phyloP scores from a whole-genome alignment of 2,888 invertebrate genomes.

The Sphecodes monilicornis region DNA sequence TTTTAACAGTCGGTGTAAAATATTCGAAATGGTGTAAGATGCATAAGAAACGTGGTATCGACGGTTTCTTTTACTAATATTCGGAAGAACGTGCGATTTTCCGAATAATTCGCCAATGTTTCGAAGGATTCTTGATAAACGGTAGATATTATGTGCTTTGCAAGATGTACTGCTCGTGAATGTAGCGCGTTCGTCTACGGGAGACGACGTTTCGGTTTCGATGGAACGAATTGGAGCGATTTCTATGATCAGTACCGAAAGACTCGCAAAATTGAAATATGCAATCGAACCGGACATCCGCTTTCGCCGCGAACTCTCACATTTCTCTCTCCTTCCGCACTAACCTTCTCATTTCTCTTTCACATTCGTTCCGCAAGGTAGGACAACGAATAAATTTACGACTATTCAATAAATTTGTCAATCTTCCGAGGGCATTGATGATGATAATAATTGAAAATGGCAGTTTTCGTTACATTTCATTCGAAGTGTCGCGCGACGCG shows the following conservation, averaged over 20 bases:
- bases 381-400: conserved; percentile 44
- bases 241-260: conserved; percentile 48
- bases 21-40: not conserved
- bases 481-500: conserved; percentile 35
- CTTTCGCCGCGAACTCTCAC: conserved; percentile 46
- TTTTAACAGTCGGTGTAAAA: not conserved
- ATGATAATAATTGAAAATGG: conserved; percentile 48
- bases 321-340: conserved; percentile 19
- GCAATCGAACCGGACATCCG: conserved; percentile 59
- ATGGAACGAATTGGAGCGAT: conserved; percentile 54
- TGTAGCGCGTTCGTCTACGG: conserved; percentile 44
- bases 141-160: conserved; percentile 54
- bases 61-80: not conserved
- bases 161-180: conserved; percentile 47
- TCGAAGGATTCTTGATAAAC: not conserved
- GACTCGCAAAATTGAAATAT: conserved; percentile 50
- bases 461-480: conserved; percentile 44
- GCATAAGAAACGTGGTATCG: not conserved
- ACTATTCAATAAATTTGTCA: conserved; percentile 24
- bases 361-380: conserved; percentile 42
- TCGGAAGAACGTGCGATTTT: conserved; percentile 11
- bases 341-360: conserved; percentile 38
- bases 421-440: conserved; percentile 39
- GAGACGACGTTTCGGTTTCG: conserved; percentile 35
- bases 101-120: not conserved